phyloP scores from a whole-genome alignment of 2,797 vertebrate species.

The Chloroceryle inda region DNA sequence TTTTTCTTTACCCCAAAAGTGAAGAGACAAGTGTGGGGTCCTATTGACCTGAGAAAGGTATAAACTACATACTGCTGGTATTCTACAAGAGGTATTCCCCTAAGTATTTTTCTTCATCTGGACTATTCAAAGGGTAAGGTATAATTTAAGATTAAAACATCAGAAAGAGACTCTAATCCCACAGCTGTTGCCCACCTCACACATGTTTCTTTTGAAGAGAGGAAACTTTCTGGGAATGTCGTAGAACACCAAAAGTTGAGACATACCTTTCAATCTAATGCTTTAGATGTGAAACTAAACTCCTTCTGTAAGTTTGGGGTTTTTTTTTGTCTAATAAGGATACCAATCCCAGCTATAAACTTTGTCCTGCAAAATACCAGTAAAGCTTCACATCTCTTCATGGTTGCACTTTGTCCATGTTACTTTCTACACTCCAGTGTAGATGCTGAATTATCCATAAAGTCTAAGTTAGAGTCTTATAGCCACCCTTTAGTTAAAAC shows the following conservation, averaged over 20 bases:
- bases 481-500: background rate
- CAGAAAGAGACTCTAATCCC: background rate
- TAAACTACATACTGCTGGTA: background rate
- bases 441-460: background rate
- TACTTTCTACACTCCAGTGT: background rate
- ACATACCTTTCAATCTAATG: background rate
- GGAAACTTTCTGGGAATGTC: background rate
- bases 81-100: background rate
- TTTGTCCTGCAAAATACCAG: background rate
- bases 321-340: background rate
- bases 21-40: accelerated
- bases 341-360: background rate
- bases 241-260: background rate
- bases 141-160: background rate
- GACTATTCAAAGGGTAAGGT: background rate
- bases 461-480: background rate
- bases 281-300: background rate
- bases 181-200: background rate
- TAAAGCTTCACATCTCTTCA: background rate
- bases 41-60: background rate
- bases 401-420: background rate
- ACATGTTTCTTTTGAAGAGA: background rate
- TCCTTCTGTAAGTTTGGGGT: background rate
- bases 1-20: background rate
- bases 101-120: background rate